Base-by-base conservation (phyloP, 2,888 invertebrate species). In the Calliphora vomitoria region DNA sequence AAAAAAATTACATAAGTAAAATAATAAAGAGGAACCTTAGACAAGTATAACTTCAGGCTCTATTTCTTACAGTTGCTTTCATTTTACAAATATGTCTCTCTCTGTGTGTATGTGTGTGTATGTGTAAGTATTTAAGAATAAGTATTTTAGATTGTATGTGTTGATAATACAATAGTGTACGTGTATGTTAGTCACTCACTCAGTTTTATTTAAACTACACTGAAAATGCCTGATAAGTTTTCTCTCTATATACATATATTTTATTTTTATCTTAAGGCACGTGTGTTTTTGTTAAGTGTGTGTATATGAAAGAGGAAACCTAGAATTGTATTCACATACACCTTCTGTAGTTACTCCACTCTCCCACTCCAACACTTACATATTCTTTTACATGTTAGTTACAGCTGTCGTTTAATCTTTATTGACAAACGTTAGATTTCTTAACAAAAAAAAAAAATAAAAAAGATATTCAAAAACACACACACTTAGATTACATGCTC, bases 391-490 rank as follows among this genome's bases (percentile, higher is more conserved):
- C 13, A 74, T 85, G 81, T 74, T 82, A 79, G 74, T 82, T 82
- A 84, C 85, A 87, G 74, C 72, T 87, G 87, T 85, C 87, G 68
- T 81, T 85, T 84, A 84, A 87, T 84, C 87, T 87, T 64, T 78
- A 85, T 87, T 79, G 85, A 85, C 79, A 85, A 87, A 82, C 74
- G 47, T 78, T 84, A 74, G 78, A 78, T 84, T 74, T 66, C 5
- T 55, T 72, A 20, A 69, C 18, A 80, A 60, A 50, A 41, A 18
- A 55, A 4, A 41, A 18, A 18, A 31, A 62, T 47, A 64, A 31
- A 75, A 31, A 66, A 18, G 5, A 50, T 62, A 10, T 35, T 60
- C 20, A 58, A 50, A 62, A 25, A 18, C 11, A 38, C 44, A 64
- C 8, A 85, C 35, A 69, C 10, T 50, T 25, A 69, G 5, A 68